Base-by-base conservation (phyloP, 2,888 invertebrate genomes). In the Malthinus seriepunctatus region DNA sequence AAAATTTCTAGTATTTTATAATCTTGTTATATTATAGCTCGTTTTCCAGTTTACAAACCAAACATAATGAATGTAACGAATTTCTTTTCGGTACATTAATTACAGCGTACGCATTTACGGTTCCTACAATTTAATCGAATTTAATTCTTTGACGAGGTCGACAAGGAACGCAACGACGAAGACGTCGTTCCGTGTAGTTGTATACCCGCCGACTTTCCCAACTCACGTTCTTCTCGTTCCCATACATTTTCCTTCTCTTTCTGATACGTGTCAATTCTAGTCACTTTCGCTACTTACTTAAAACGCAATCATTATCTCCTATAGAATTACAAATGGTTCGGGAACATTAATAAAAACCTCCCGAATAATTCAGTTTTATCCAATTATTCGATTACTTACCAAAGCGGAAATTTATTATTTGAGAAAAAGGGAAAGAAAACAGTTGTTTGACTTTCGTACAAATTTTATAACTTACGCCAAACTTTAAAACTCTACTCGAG, bases 351-450 rank as follows among this genome's bases (percentile, higher is more conserved):
- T 69, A 71, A 72, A 70, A 72, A 71, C 63, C 39, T 23, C 2
- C 66, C 63, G n/a, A n/a, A n/a, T 63, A 71, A 70, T 70, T 71
- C 70, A 70, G 72, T 72, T 70, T 68, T 67, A 58, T 70, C 68
- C 70, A 72, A 71, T 71, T 71, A 71, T 70, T 67, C 67, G 64
- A 68, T 63, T 65, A 68, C 69, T 72, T 69, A 67, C 66, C 65
- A 66, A 67, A 66, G 69, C 63, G 65, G 65, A 72, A n/a, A 71
- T 69, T 73, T 73, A 68, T 68, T 70, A 70, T 71, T 72, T 72
- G 72, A n/a, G n/a, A 73, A 73, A 73, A 71, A 71, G 73, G 73
- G 73, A 23, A 23, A 23, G 23, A 5, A 23, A 23, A 23, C 5
- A 23, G 5, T 23, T 5, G 23, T 23, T 5, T 5, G 23, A 23